phyloP scores from a whole-genome alignment of 2,888 invertebrate species.

The Epistrophe eligans region DNA sequence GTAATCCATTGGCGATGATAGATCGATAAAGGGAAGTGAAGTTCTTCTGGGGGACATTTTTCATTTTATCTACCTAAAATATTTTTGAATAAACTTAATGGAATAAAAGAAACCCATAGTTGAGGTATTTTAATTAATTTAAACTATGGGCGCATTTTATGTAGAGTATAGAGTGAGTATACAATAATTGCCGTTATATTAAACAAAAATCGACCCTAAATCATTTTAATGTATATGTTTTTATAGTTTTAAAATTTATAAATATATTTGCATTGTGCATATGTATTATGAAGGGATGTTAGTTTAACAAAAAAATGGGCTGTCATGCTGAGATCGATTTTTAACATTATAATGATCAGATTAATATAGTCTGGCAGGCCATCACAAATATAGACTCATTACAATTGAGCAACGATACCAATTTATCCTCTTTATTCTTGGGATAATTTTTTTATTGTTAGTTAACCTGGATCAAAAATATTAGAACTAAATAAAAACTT shows the following conservation, averaged over 20 bases:
- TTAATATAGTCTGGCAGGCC: too few species aligned
- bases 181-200: not conserved
- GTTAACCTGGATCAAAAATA: too few species aligned
- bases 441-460: too few species aligned
- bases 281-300: too few species aligned
- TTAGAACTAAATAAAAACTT: too few species aligned
- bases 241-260: not conserved
- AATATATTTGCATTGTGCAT: too few species aligned
- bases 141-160: not conserved
- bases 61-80: not conserved
- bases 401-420: too few species aligned
- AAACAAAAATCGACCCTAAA: not conserved
- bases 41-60: slow-evolving; percentile 38
- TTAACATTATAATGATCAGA: too few species aligned
- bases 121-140: slow-evolving; percentile 11
- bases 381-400: too few species aligned
- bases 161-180: not conserved
- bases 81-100: not conserved
- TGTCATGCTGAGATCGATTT: too few species aligned
- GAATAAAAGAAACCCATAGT: not conserved
- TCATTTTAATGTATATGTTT: not conserved
- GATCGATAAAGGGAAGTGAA: slow-evolving; percentile 24
- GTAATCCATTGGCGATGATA: slow-evolving; percentile 57
- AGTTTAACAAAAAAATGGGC: too few species aligned
- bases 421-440: too few species aligned